phyloP scores from a whole-genome alignment of 2,113 vertebrate genomes.

The Bettongia penicillata region DNA sequence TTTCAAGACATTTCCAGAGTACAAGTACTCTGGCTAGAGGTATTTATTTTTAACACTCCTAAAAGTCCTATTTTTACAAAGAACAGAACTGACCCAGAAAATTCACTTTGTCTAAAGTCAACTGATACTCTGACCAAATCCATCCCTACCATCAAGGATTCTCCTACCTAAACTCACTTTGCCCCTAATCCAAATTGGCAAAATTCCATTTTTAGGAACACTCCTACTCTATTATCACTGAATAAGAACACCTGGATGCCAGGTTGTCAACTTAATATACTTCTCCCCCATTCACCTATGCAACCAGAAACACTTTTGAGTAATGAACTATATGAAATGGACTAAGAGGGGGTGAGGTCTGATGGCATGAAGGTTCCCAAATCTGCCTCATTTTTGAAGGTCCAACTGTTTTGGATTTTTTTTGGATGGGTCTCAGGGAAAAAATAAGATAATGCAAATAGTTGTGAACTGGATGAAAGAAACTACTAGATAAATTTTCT shows the following conservation, averaged over 20 bases:
- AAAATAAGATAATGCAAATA: not conserved
- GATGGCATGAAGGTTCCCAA: not conserved
- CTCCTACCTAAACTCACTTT: not conserved
- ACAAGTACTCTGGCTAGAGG: constrained; percentile 10
- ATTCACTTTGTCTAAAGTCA: not conserved
- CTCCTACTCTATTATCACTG: constrained; percentile 4
- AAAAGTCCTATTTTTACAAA: constrained; percentile 22
- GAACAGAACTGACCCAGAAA: constrained; percentile 2
- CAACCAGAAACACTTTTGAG: not conserved
- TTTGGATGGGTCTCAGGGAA: not conserved
- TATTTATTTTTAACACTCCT: constrained; percentile 19
- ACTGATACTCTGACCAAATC: not conserved
- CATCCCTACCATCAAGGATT: not conserved
- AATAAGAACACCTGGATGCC: not conserved
- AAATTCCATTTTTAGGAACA: constrained; percentile 14
- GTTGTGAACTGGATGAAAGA: not conserved
- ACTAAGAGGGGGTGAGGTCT: not conserved
- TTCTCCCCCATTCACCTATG: not conserved
- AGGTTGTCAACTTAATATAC: not conserved
- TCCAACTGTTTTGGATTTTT: not conserved
- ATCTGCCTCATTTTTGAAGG: not conserved
- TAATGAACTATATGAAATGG: not conserved
- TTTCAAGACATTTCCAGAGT: constrained; percentile 4
- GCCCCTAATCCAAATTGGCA: not conserved
- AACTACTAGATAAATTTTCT: not conserved